These are phyloP conservation scores for Lampris megalopsis DNA, from an alignment of 2,113 vertebrate species.

Conservation along the genomic window DNA sequence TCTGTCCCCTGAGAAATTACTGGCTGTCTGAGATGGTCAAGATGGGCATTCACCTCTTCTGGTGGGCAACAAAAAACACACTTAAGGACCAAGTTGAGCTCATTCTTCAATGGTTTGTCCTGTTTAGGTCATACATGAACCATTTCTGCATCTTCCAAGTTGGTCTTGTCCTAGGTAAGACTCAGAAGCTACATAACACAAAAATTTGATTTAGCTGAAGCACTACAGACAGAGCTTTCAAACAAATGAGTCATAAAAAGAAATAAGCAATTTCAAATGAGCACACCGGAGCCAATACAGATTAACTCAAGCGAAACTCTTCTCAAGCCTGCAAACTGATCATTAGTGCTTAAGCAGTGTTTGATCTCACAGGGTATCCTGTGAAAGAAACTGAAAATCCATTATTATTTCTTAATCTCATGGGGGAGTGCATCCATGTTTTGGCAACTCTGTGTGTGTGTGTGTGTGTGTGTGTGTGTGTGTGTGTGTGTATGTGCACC, in stretches of 20 bases:
- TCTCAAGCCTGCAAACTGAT: neutral
- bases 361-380: neutral
- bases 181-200: neutral
- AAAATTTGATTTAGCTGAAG: neutral
- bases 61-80: neutral
- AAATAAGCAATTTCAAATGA: neutral
- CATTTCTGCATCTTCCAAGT: neutral
- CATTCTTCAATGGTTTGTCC: neutral
- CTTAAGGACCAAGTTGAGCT: neutral
- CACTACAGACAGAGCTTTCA: neutral
- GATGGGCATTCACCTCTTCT: slow-evolving; percentile 30
- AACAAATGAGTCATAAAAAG: neutral
- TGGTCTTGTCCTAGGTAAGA: neutral
- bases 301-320: neutral
- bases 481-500: neutral
- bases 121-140: no score
- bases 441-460: no score
- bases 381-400: neutral
- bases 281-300: neutral
- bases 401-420: neutral
- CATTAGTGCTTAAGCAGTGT: neutral
- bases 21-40: slow-evolving; percentile 13
- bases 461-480: neutral
- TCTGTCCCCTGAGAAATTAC: slow-evolving; percentile 35
- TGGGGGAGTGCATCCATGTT: no score